phyloP scores from a whole-genome alignment of 2,797 vertebrate species.

The Rhynchonycteris naso region DNA sequence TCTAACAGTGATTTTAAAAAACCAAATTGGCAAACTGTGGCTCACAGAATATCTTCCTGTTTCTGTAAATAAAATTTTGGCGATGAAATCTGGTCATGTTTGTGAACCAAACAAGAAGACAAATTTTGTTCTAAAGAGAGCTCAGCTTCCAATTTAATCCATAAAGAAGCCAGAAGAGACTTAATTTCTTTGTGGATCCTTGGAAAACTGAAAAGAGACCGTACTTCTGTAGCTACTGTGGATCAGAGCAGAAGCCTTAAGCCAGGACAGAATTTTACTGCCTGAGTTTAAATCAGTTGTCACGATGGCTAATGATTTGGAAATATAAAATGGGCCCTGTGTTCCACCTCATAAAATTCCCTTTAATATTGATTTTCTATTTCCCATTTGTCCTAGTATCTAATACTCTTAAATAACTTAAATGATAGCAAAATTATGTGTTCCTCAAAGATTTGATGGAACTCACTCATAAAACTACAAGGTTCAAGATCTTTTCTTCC shows the following conservation, averaged over 20 bases:
- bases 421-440: not conserved
- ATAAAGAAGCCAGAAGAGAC: not conserved
- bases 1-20: not conserved
- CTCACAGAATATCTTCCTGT: not conserved
- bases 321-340: not conserved
- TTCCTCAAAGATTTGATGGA: conserved; percentile 12
- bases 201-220: conserved; percentile 15
- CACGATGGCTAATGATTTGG: not conserved
- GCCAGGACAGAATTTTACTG: not conserved
- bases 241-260: not conserved
- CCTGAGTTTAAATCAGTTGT: not conserved
- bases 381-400: not conserved
- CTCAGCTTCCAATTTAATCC: not conserved
- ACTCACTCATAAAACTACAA: conserved; percentile 5
- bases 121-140: not conserved
- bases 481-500: not conserved
- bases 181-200: not conserved
- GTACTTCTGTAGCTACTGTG: not conserved
- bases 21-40: not conserved
- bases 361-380: not conserved
- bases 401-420: not conserved
- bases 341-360: not conserved
- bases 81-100: not conserved
- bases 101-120: not conserved
- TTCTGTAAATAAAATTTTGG: not conserved